Evolutionary conservation across 2,888 invertebrate species (phyloP), one percentile per base, ranked within the genome.

Genomic region (Papilio protenor): DNA sequence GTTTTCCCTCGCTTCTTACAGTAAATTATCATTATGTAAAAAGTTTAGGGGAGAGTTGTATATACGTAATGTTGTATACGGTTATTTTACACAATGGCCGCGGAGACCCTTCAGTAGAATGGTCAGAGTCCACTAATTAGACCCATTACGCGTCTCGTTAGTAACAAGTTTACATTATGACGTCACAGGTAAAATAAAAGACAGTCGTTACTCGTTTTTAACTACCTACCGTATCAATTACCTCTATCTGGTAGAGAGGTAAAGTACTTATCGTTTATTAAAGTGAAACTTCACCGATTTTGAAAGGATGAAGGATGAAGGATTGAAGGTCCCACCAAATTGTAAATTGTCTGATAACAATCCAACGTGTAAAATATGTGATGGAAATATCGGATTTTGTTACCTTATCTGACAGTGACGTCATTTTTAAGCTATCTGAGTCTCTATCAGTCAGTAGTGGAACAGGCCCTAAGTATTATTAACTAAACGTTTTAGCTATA

Each of bases 1-100:
- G 14, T 27, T 16, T 27, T 52, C 14, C 66, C 64, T 33, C 64
- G 71, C 21, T 81, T 79, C 77, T 72, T 71, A 74, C 79, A 72
- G 73, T 81, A 81, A 79, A 82, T 81, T 81, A 78, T 81, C 77
- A 81, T 82, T 82, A 81, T 71, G 75, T 75, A 79, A 77, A 80
- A 82, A 82, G 77, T 81, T 81, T 76, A 14, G 49, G 55, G 12
- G 59, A 57, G 73, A 74, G 52, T 49, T 69, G 45, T 73, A 57
- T 27, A 57, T 18, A 73, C 49, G 4, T 16, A 27, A 18, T n/a
- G 33, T 76, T 49, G 59, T 76, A 61, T 75, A 64, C 47, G 10
- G 73, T 72, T 52, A 73, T 59, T 16, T 49, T 70, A 77, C 73
- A 55, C 21, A 55, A 71, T 23, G 27, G 40, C 49, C 27, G 57